Evolutionary conservation across 2,888 invertebrate genomes (phyloP), one percentile per base, ranked within the genome.

Genomic region (Encarsia formosa): DNA sequence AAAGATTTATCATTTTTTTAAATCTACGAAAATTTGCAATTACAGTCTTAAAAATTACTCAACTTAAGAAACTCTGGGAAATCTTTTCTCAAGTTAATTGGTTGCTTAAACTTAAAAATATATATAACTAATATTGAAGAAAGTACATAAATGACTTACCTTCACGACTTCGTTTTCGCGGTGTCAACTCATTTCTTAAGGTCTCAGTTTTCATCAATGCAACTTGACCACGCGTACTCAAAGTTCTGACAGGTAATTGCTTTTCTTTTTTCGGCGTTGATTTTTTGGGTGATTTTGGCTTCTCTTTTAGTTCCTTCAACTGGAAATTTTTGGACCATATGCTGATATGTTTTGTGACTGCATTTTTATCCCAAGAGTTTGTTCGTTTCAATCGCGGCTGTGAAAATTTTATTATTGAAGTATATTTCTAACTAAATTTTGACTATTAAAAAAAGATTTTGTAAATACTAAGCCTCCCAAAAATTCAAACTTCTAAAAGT

Each of bases 281-380:
- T 15, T 34, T 34, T 18, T 34, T 34, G n/a, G 6, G 23, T 9
- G 18, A n/a, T 4, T 23, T 24, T 35, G 47, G 50, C 13, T 46
- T 60, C 34, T 54, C 38, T 46, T 54, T 41, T 1, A 59, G 55
- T 13, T 66, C 61, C 35, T 63, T 54, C 1, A 67, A 59, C 4
- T 63, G 58, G 53, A 66, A 75, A 47, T 68, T 61, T 11, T 54
- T 45, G 8, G 68, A 66, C 79, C 79, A 79, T 60, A 79, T 79
- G 54, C 79, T 79, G 51, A 64, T 63, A 54, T 75, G 74, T 48
- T 68, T 67, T 1, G 62, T 44, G 6, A 48, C 24, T 15, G 49
- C 3, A 35, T 55, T 57, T 39, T 50, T 48, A n/a, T 45, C 50
- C 66, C 69, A 68, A 1, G 62, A 50, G 57, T 67, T 66, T 9